Base-by-base conservation (phyloP, 2,113 vertebrate genomes). In the Holacanthus passer region DNA sequence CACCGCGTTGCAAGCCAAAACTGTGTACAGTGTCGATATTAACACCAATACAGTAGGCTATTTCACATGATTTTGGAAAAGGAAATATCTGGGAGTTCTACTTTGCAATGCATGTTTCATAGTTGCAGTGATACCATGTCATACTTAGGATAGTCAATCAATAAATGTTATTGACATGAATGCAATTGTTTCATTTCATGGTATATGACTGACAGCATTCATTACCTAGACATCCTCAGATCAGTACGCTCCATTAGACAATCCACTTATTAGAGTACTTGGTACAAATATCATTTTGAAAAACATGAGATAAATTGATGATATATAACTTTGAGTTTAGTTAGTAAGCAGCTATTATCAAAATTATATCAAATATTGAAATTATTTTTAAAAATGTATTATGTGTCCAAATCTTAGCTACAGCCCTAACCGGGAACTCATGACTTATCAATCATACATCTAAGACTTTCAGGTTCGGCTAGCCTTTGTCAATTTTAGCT, bases 121-220 rank as follows among this genome's bases (percentile, higher is more conserved):
- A 7, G 29, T 24, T 4, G 1, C 16, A 43, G 50, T 64, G 52
- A 52, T 27, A 22, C 8, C 24, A 39, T 65, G 20, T 65, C 8
- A n/a, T 50, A 47, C 22, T 29, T n/a, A 35, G 17, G 14, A 22
- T 24, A 67, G 10, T 0, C 1, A 43, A 52, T 48, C 2, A 84
- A 84, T 74, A 84, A 68, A 80, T 70, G 24, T 55, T 69, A 76
- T 56, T n/a, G n/a, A 20, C 5, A n/a, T 71, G 32, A 27, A 32
- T 13, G 60, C 31, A 5, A 68, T 32, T 27, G 12, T 52, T 74
- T 27, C 20, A 68, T 55, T 75, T 62, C 20, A 72, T 14, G 14
- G 53, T 17, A 31, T 19, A 39, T 19, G 62, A 45, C 56, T 52
- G 43, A 52, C 19, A 24, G 24, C 20, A n/a, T 73, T 52, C 13